phyloP scores from a whole-genome alignment of 2,888 invertebrate genomes.

The Drosophila pseudotalamancana region DNA sequence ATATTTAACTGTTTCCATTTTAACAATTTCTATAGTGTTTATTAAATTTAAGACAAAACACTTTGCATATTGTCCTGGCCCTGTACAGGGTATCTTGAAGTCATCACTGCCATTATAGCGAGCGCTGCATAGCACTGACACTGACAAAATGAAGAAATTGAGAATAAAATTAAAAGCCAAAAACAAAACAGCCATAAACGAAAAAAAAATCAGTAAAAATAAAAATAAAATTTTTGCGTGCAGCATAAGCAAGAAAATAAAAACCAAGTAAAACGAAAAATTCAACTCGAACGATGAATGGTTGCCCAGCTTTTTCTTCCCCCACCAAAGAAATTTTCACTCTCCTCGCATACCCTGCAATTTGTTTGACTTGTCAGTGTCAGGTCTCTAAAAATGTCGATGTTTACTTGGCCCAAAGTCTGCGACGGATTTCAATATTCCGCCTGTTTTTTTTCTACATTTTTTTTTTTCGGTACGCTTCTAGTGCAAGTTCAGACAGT shows the following conservation, averaged over 20 bases:
- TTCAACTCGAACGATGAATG: slow-evolving; percentile 55
- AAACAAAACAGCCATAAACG: slow-evolving; percentile 12
- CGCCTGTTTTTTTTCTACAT: background rate
- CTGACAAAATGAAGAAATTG: slow-evolving; percentile 51
- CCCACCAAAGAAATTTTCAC: too few relatives aligned
- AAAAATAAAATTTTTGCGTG: slow-evolving; percentile 19
- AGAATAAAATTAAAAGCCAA: slow-evolving; percentile 11
- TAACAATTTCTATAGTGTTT: too few relatives aligned
- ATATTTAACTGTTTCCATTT: too few relatives aligned
- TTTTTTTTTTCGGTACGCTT: slow-evolving; percentile 10
- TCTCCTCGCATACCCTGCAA: slow-evolving; percentile 38
- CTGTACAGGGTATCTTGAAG: slow-evolving; percentile 2
- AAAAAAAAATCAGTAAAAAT: slow-evolving; percentile 9
- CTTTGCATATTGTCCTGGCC: too few relatives aligned
- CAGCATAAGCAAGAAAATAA: slow-evolving; percentile 35
- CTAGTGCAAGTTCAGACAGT: slow-evolving; percentile 49
- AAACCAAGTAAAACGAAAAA: slow-evolving; percentile 15
- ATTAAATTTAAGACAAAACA: too few relatives aligned
- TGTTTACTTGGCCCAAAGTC: slow-evolving; percentile 55
- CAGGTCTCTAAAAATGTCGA: slow-evolving; percentile 50
- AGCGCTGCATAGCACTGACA: slow-evolving; percentile 52
- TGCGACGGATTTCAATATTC: slow-evolving; percentile 31
- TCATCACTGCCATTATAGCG: slow-evolving; percentile 13
- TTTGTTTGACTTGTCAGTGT: slow-evolving; percentile 77
- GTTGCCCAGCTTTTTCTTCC: slow-evolving; percentile 5